Conservation (phyloP, 2,113 vertebrate genomes). For the Rhinoptilus africanus region DNA sequence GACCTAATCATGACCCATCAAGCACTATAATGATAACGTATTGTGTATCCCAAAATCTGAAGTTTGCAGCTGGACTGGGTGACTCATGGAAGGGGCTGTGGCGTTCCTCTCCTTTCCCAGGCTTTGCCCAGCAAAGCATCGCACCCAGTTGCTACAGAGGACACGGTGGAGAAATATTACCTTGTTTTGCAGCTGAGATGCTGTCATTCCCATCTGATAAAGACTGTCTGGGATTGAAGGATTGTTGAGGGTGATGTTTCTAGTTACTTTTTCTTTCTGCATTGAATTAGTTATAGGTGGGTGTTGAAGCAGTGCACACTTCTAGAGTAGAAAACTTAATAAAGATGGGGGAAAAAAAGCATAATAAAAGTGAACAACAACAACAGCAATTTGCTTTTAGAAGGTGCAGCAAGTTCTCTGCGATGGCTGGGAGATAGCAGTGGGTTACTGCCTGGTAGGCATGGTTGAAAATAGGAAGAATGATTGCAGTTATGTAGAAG, state of each 20-base stretch:
- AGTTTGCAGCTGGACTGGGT: not conserved
- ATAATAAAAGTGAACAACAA: not conserved
- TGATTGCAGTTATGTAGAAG: not conserved
- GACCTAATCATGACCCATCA: not conserved
- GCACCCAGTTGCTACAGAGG: not conserved
- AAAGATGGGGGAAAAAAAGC: not conserved
- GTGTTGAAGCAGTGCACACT: not conserved
- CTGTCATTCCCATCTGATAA: not conserved
- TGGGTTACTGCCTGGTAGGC: not conserved
- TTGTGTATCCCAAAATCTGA: not conserved
- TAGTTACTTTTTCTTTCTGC: not conserved
- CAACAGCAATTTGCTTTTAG: not conserved
- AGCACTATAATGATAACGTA: not conserved
- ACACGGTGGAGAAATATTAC: not conserved
- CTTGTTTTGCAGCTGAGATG: not conserved
- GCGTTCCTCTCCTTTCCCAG: not conserved
- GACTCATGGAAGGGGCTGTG: not conserved
- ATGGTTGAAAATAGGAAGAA: not conserved
- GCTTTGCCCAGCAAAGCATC: not conserved
- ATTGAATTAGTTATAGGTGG: not conserved
- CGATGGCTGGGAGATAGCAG: not conserved
- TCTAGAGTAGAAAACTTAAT: not conserved
- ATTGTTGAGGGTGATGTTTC: not conserved
- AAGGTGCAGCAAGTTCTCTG: not conserved
- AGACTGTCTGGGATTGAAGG: not conserved